These are phyloP conservation scores for Chrysochloris asiatica DNA, from an alignment of 2,113 vertebrate genomes.

Conservation along the genomic window DNA sequence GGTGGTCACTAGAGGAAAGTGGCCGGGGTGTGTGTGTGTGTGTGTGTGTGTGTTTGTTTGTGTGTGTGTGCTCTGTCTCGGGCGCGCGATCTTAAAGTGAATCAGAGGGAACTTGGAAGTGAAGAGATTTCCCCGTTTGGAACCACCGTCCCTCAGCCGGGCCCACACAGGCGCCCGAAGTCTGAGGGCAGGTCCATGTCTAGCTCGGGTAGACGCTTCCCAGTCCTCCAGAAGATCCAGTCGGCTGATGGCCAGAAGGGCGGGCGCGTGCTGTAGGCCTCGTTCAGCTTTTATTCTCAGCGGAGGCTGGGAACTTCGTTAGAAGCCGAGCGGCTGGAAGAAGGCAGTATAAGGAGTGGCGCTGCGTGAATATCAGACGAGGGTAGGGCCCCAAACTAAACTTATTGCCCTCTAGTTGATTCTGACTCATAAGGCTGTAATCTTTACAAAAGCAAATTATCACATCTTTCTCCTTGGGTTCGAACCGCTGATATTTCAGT, in stretches of 20 bases:
- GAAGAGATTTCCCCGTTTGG: not conserved
- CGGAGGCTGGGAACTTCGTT: accelerated
- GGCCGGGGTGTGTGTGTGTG: too few relatives aligned
- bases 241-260: not conserved
- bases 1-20: not conserved
- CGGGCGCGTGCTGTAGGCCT: accelerated
- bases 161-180: too few relatives aligned
- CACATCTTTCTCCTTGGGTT: not conserved
- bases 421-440: not conserved
- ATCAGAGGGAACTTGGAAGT: not conserved
- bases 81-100: not conserved
- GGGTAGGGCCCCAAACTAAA: not conserved
- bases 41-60: too few relatives aligned
- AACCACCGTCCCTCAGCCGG: accelerated
- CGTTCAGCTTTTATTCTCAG: not conserved
- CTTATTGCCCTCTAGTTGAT: not conserved
- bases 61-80: too few relatives aligned
- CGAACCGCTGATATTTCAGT: not conserved
- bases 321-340: not conserved
- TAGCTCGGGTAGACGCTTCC: accelerated
- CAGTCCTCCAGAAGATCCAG: accelerated
- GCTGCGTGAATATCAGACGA: not conserved
- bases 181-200: not conserved
- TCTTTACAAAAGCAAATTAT: not conserved
- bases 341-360: accelerated